A percentile compares a stretch with the other conserved stretches of the same genome.
These are phyloP conservation scores for Lepidurus packardi DNA, from an alignment of 1,140 invertebrate species.

Conservation along the genomic window DNA sequence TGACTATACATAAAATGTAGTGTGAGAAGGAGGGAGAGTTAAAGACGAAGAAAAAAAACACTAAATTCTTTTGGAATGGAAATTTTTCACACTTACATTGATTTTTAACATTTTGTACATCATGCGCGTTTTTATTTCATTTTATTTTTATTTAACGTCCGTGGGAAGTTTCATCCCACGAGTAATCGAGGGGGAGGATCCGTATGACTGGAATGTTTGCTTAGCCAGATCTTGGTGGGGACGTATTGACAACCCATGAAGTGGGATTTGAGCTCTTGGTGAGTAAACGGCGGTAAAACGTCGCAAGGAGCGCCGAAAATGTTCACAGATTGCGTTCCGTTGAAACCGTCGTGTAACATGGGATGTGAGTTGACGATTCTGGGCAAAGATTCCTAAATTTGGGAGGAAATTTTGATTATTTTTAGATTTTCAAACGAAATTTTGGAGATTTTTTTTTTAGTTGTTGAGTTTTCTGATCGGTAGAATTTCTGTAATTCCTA, in stretches of 20 bases:
- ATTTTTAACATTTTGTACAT: too few relatives aligned
- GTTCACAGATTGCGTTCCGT: constrained; percentile 41
- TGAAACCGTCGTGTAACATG: constrained; percentile 38
- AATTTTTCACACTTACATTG: too few relatives aligned
- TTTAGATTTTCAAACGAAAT: neutral
- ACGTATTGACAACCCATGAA: constrained; percentile 50
- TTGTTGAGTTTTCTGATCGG: too few relatives aligned
- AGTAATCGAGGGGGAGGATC: constrained; percentile 33
- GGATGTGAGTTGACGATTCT: neutral
- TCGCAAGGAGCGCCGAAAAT: constrained; percentile 51
- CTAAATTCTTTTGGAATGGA: too few relatives aligned
- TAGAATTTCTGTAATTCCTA: too few relatives aligned
- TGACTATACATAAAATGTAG: constrained; percentile 7
- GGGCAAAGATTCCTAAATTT: neutral
- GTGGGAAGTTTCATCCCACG: neutral
- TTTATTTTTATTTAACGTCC: too few relatives aligned
- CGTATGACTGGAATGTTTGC: constrained; percentile 29
- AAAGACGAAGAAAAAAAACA: neutral
- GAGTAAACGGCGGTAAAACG: constrained; percentile 45
- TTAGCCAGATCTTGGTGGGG: constrained; percentile 45
- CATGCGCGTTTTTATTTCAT: too few relatives aligned
- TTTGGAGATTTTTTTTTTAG: too few relatives aligned
- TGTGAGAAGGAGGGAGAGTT: neutral
- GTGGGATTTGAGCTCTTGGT: constrained; percentile 45
- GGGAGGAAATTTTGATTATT: neutral